Evolutionary conservation across 2,888 invertebrate genomes (phyloP), one percentile per base, ranked within the genome.

Genomic region (Hirudinaria manillensis): DNA sequence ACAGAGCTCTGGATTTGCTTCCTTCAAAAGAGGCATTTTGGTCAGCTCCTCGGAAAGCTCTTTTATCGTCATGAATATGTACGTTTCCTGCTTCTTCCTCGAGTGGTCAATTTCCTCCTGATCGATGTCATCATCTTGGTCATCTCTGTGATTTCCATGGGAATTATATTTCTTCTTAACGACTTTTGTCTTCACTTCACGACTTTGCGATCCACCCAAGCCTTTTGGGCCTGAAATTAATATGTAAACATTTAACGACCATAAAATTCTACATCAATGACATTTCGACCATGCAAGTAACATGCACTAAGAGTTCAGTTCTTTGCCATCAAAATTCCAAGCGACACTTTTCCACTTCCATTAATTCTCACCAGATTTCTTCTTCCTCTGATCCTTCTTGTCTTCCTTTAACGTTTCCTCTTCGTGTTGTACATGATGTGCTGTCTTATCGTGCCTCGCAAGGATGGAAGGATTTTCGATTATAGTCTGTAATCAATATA

Each of bases 111-210:
- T 78, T 77, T 38, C 71, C 10, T 32, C 16, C 70, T 74, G 38
- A 72, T 51, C 91, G 80, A 90, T 90, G 73, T 89, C 89, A 3
- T 91, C 91, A 77, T 91, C 91, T 32, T 89, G 89, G 80, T 89
- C 90, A 73, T 89, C 89, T 66, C 32, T n/a, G 36, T 88, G 88
- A 67, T 53, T 27, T 53, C 77, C 70, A 2, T 76, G 55, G 3
- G 72, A 61, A 24, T 45, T 45, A 10, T 81, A 88, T 78, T 88
- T 88, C 86, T 94, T 96, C 83, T 96, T 96, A 0, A 92, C 91
- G 2, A 94, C 91, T 83, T 93, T 95, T 0, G 93, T 95, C 87
- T 94, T 96, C 0, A 94, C 94, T 88, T 97, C 96, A 56, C 96
- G 88, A 0, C 96, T 96, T 82, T 95, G 95, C 19, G 91, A 89